These are phyloP conservation scores for Cynopterus brachyotis DNA, from an alignment of 2,113 vertebrate species.

Conservation along the genomic window DNA sequence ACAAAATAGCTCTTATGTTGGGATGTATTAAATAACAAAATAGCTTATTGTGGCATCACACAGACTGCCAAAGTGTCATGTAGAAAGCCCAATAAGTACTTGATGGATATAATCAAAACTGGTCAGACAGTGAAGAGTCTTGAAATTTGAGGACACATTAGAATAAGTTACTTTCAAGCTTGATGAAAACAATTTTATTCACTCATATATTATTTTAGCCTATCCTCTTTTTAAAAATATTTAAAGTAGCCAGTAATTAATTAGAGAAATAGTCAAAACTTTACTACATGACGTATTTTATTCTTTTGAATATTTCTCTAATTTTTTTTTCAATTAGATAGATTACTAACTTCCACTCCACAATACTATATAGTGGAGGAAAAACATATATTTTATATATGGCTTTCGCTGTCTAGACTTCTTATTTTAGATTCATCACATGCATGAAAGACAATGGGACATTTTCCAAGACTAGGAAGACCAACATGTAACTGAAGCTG, in stretches of 20 bases:
- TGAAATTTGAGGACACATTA: background rate
- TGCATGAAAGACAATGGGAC: slow-evolving; percentile 46
- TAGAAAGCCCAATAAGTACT: background rate
- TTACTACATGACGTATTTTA: background rate
- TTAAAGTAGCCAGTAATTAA: background rate
- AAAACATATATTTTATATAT: background rate
- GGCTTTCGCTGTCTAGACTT: slow-evolving; percentile 62
- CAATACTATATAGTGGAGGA: background rate
- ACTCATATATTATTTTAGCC: background rate
- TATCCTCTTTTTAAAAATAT: background rate
- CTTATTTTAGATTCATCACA: slow-evolving; percentile 56
- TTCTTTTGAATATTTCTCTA: background rate
- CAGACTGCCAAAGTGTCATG: background rate
- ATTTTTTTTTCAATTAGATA: background rate
- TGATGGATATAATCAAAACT: background rate
- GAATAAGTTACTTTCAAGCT: background rate
- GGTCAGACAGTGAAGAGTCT: background rate
- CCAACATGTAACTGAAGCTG: background rate
- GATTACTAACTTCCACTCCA: background rate
- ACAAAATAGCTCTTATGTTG: background rate
- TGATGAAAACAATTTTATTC: background rate
- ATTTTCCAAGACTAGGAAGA: slow-evolving; percentile 54
- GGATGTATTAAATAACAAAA: background rate
- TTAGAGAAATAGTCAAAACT: background rate
- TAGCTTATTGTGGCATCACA: background rate